Percentiles rank a stretch among this genome's conserved stretches.
phyloP scores from a whole-genome alignment of 2,797 vertebrate genomes.

The Gymnothorax javanicus region DNA sequence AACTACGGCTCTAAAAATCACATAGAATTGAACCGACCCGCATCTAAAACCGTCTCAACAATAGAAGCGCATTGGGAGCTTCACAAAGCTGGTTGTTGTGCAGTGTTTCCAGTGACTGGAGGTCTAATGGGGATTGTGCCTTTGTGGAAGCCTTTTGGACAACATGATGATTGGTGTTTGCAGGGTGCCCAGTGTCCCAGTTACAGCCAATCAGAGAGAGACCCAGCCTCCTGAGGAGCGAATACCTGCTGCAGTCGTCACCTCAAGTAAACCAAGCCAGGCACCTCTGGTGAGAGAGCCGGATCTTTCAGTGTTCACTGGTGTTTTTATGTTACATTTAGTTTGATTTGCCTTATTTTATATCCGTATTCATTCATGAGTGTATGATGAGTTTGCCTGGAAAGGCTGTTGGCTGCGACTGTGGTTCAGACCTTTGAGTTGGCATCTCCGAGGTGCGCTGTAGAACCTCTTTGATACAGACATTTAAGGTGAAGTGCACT shows the following conservation, averaged over 20 bases:
- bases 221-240: slow-evolving; percentile 67
- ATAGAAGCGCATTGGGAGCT: not conserved
- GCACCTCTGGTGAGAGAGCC: slow-evolving; percentile 71
- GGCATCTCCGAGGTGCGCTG: not conserved
- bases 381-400: not conserved
- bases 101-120: not conserved
- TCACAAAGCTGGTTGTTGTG: not conserved
- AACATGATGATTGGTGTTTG: slow-evolving; percentile 27
- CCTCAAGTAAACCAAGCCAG: slow-evolving; percentile 75
- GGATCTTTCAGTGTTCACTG: not conserved
- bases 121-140: not conserved
- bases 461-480: not conserved
- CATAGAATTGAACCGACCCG: no score
- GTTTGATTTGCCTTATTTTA: not conserved
- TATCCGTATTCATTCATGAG: not conserved
- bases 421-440: not conserved
- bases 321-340: slow-evolving; percentile 4
- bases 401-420: not conserved
- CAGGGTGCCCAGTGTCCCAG: slow-evolving; percentile 73
- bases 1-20: no score
- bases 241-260: slow-evolving; percentile 64
- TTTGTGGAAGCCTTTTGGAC: not conserved
- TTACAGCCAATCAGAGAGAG: slow-evolving; percentile 71
- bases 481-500: not conserved
- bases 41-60: not conserved